phyloP scores from a whole-genome alignment of 2,113 vertebrate species.

The Marmota monax region DNA sequence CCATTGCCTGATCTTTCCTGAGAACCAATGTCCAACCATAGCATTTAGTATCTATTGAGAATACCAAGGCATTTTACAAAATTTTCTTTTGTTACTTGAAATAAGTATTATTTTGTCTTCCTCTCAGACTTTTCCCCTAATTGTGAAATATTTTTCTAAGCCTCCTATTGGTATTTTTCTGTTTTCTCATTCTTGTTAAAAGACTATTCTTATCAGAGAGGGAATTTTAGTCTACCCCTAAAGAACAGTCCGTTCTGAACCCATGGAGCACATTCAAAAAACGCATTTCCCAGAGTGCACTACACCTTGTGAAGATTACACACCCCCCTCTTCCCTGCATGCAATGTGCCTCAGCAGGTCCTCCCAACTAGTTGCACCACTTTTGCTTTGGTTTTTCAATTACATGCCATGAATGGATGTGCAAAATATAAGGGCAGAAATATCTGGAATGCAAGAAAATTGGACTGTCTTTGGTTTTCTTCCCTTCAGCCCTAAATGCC shows the following conservation, averaged over 20 bases:
- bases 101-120: neutral
- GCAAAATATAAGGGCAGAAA: neutral
- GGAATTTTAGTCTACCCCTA: neutral
- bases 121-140: neutral
- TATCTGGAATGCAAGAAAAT: slow-evolving; percentile 31
- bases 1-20: neutral
- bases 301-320: neutral
- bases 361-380: neutral
- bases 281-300: neutral
- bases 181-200: slow-evolving; percentile 24
- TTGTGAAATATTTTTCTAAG: neutral
- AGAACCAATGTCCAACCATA: neutral
- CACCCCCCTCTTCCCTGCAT: neutral
- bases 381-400: slow-evolving; percentile 20
- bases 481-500: neutral
- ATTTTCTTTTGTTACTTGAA: neutral
- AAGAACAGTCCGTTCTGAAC: neutral
- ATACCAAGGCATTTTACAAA: neutral
- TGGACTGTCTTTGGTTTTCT: slow-evolving; percentile 10
- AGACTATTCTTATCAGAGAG: neutral
- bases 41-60: neutral
- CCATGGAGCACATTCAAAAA: neutral
- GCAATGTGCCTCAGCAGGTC: neutral
- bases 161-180: neutral
- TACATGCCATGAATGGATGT: neutral